These are phyloP conservation scores for Zoanthus sociatus DNA, from an alignment of 92 coral and sea anemone genomes.

Conservation along the genomic window DNA sequence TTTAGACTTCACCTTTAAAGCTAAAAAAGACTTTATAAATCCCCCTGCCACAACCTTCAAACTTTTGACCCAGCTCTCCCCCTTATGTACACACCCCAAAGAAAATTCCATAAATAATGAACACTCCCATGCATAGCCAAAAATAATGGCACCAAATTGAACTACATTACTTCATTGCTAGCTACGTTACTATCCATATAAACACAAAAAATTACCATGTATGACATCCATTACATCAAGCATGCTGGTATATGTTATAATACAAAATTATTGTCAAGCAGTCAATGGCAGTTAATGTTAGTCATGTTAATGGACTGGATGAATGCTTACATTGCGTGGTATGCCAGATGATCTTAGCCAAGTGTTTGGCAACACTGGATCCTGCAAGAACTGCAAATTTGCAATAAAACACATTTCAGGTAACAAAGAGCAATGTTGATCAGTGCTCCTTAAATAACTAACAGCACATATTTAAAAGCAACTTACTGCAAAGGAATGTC, in stretches of 20 bases:
- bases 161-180: too few species aligned
- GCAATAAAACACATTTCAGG: conserved; percentile 51
- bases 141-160: too few species aligned
- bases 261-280: not conserved
- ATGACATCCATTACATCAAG: not conserved
- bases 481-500: not conserved
- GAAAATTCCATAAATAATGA: too few species aligned
- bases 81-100: too few species aligned
- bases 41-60: too few species aligned
- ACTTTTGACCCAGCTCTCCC: too few species aligned
- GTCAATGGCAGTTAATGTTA: conserved; percentile 29
- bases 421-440: conserved; percentile 27
- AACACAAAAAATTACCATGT: not conserved
- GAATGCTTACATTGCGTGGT: conserved; percentile 55
- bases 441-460: conserved; percentile 17
- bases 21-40: too few species aligned
- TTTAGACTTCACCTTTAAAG: too few species aligned
- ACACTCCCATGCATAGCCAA: too few species aligned
- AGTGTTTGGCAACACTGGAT: conserved; percentile 47
- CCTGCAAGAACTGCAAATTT: conserved; percentile 47
- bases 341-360: conserved; percentile 47
- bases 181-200: not conserved
- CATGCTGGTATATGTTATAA: conserved; percentile 11
- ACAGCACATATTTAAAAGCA: conserved; percentile 18
- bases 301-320: conserved; percentile 33